A percentile compares a stretch with the other conserved stretches of the same genome.
These are phyloP conservation scores for Trichogramma pretiosum DNA, from an alignment of 1,140 invertebrate species.

Conservation along the genomic window DNA sequence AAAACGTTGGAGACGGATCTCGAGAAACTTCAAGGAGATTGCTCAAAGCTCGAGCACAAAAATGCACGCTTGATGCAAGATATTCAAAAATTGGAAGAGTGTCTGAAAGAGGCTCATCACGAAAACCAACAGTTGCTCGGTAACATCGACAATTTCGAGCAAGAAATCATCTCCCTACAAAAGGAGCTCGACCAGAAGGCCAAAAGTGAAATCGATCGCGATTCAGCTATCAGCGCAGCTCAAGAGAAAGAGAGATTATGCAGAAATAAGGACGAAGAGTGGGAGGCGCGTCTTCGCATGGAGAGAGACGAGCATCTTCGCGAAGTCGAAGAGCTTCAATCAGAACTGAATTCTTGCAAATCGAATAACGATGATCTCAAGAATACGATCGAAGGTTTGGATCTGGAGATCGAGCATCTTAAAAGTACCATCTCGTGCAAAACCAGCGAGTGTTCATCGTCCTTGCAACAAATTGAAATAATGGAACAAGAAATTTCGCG, in stretches of 20 bases:
- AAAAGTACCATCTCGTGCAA: conserved; percentile 29
- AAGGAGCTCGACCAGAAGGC: conserved; percentile 26
- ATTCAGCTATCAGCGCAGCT: conserved; percentile 14
- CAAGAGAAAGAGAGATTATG: conserved; percentile 29
- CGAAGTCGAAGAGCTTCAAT: conserved; percentile 23
- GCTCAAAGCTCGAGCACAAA: conserved; percentile 21
- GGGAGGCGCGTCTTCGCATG: conserved; percentile 22
- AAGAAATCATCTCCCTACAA: conserved; percentile 26
- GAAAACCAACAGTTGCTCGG: conserved; percentile 30
- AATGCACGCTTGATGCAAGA: conserved; percentile 15
- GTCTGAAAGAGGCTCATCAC: conserved; percentile 20
- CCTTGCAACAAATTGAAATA: conserved; percentile 16
- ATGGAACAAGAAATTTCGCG: conserved; percentile 22
- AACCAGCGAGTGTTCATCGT: conserved; percentile 22
- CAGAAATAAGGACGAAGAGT: conserved; percentile 27
- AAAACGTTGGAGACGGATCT: conserved; percentile 32
- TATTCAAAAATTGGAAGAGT: conserved; percentile 13
- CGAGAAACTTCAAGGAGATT: conserved; percentile 31
- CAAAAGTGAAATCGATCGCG: conserved; percentile 6
- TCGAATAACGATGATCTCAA: conserved; percentile 27
- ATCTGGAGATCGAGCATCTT: conserved; percentile 18
- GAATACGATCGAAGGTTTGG: conserved; percentile 26
- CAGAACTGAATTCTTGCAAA: conserved; percentile 22
- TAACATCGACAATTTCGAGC: conserved; percentile 26
- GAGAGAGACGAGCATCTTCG: conserved; percentile 23